A percentile compares a stretch with the other conserved stretches of the same genome.
phyloP scores from a whole-genome alignment of 2,888 invertebrate genomes.

The Lithophane leautieri region DNA sequence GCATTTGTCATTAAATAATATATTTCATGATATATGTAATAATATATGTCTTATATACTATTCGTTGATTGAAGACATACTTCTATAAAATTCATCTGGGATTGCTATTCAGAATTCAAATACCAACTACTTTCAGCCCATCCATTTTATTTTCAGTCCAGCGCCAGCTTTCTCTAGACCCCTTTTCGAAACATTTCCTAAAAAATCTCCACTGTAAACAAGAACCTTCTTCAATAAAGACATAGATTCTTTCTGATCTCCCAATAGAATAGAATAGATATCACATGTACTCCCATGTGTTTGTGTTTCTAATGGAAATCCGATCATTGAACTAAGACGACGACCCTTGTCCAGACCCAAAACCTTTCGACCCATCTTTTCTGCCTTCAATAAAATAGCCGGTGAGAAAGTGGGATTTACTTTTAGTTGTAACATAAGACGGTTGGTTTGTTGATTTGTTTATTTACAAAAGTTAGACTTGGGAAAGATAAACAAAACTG shows the following conservation, averaged over 20 bases:
- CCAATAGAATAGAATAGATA: slow-evolving; percentile 36
- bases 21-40: no score
- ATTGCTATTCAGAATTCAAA: neutral
- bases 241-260: slow-evolving; percentile 15
- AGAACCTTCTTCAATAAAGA: slow-evolving; percentile 37
- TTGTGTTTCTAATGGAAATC: slow-evolving; percentile 53
- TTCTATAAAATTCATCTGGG: neutral
- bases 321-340: slow-evolving; percentile 40
- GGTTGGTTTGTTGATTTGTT: neutral
- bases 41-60: no score
- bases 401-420: slow-evolving; percentile 20
- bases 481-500: neutral
- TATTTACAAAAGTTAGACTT: neutral
- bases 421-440: slow-evolving; percentile 7
- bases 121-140: neutral
- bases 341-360: slow-evolving; percentile 52
- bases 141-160: neutral
- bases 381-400: slow-evolving; percentile 9
- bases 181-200: slow-evolving; percentile 2
- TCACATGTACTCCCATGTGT: slow-evolving; percentile 31
- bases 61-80: neutral
- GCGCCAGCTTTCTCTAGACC: neutral
- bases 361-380: slow-evolving; percentile 24
- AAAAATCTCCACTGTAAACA: slow-evolving; percentile 17
- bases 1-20: no score